These are phyloP conservation scores for Hylaea fasciaria DNA, from an alignment of 2,888 invertebrate genomes.

Conservation along the genomic window DNA sequence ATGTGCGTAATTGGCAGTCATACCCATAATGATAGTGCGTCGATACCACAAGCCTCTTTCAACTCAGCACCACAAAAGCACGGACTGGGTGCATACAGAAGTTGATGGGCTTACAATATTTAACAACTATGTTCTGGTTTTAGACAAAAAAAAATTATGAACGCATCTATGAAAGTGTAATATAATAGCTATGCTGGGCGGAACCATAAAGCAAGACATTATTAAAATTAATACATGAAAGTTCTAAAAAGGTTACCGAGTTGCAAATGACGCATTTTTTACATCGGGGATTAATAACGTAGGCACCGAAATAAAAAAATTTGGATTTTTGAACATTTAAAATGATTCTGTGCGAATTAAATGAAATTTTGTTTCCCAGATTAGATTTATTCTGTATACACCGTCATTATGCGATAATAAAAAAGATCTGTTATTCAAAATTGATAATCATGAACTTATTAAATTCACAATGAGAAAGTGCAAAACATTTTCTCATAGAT, in stretches of 20 bases:
- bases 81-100: conserved; percentile 33
- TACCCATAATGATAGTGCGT: conserved; percentile 60
- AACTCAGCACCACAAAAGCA: conserved; percentile 48
- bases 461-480: conserved; percentile 19
- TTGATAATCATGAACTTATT: conserved; percentile 1
- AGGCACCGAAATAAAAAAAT: too few relatives aligned
- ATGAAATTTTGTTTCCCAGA: background rate
- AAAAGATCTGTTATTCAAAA: background rate
- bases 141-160: too few relatives aligned
- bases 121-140: background rate
- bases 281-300: too few relatives aligned
- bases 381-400: background rate
- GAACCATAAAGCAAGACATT: too few relatives aligned
- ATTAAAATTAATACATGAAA: too few relatives aligned
- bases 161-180: too few relatives aligned
- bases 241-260: too few relatives aligned
- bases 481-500: conserved; percentile 26
- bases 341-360: background rate
- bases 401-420: background rate
- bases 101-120: conserved; percentile 16
- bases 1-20: conserved; percentile 62
- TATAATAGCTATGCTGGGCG: too few relatives aligned
- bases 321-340: too few relatives aligned
- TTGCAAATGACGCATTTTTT: too few relatives aligned
- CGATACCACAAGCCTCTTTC: conserved; percentile 57